Percentiles rank a stretch among this genome's conserved stretches.
Evolutionary conservation across 2,888 invertebrate genomes (phyloP).

Genomic region (Criorhina ranunculi): DNA sequence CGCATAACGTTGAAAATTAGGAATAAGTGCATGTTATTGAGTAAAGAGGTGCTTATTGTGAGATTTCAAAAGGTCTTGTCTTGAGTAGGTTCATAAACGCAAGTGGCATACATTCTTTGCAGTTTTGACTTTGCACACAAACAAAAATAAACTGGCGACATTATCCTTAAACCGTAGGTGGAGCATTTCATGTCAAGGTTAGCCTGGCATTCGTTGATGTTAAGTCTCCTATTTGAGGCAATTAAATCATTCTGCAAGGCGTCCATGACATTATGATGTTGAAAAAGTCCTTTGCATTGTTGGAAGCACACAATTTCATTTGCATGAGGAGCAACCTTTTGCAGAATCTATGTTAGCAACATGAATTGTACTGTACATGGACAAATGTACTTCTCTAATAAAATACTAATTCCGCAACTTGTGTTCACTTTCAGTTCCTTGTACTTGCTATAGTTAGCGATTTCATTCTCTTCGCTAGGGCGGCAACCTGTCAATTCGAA

Average conservation of each 20-base stretch:
- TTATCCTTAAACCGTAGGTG: background rate
- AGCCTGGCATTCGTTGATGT: background rate
- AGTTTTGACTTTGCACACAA: background rate
- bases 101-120: background rate
- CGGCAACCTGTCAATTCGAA: conserved; percentile 22
- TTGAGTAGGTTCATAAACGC: background rate
- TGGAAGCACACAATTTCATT: too few species aligned
- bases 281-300: background rate
- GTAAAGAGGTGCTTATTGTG: conserved; percentile 35
- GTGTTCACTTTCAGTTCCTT: conserved; percentile 7
- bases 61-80: conserved; percentile 1
- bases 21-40: conserved; percentile 38
- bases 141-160: too few species aligned
- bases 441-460: background rate
- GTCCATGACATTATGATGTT: background rate
- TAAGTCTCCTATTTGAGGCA: background rate
- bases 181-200: conserved; percentile 2
- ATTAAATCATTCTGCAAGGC: background rate
- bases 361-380: too few species aligned
- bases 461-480: conserved; percentile 28
- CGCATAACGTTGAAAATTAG: conserved; percentile 34
- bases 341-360: too few species aligned
- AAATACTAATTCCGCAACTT: conserved; percentile 13
- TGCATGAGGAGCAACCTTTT: too few species aligned
- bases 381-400: too few species aligned